Evolutionary conservation across 2,113 vertebrate genomes (phyloP), one percentile per base, ranked within the genome.

Genomic region (Uropsilus gracilis): DNA sequence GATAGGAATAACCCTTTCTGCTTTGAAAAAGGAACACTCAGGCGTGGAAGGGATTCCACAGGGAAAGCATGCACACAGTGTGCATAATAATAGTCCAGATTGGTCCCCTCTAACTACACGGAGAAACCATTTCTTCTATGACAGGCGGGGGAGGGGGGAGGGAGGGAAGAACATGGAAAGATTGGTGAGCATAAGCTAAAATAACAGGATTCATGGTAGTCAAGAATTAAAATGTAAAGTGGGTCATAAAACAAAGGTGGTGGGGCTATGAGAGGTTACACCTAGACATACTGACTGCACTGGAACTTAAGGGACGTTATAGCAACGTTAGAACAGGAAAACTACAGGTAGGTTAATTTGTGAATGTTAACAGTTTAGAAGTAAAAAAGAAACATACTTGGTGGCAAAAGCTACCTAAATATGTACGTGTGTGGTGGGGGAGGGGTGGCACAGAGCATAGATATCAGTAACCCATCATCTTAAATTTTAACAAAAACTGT

Each of bases 341-440:
- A 44, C 32, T 59, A 85, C 0, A 2, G 66, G 46, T 73, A 94
- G n/a, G 12, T 81, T 86, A 82, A 59, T 34, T 53, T 84, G 22
- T 48, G 34, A 91, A 84, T 37, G 20, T 26, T 81, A 94, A 85
- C 5, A 39, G 34, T 85, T 90, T n/a, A 82, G 30, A 75, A 84
- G 28, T 72, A 92, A 90, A 71, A 84, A 91, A 82, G 17, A 92
- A 73, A 82, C 16, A 85, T 24, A 88, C 5, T 44, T 75, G n/a
- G 32, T 28, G 90, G n/a, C 66, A 95, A 94, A 64, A 86, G 72
- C 64, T 81, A 90, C 82, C 75, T 95, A 92, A 87, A 61, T n/a
- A 55, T 55, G 53, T 55, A 3, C 20, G 53, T 7, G 22, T 22
- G 53, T 22, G 53, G 61, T 4, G 18, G 46, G 14, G 57, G 46